Base-by-base conservation (phyloP, 2,797 vertebrate genomes). In the Anguilla marmorata region DNA sequence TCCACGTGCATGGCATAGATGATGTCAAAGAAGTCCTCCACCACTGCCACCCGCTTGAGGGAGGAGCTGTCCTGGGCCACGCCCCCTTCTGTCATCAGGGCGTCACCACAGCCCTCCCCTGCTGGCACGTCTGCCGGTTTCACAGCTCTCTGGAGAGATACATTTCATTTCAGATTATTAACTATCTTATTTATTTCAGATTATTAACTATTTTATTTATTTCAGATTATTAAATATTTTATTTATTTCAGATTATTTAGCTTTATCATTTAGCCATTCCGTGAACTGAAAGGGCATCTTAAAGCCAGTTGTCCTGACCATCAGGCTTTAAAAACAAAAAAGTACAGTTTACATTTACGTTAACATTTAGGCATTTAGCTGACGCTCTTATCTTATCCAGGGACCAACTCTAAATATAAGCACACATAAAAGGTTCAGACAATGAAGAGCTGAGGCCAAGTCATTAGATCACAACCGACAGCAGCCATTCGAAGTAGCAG, bases 1-100 rank as follows among this genome's bases (percentile, higher is more conserved):
- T 99, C 98, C 94, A 99, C 98, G 87, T 99, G 98, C 98, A 99
- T 99, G 89, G 98, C 98, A 92, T 99, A 99, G 94, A 99, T 99
- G 96, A 99, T 99, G 96, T 99, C 98, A 90, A 99, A 99, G 96
- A 99, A 99, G 95, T 99, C 98, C 94, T 99, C 98, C 89, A 99
- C 98, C 94, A 99, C 98, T 0, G 98, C 98, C 16, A 99, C 98
- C 0, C 98, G 97, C 95, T 99, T 99, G 95, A 99, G 96, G 93
- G 97, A 97, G 90, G 97, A 97, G 95, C 97, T 98, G 95, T 98
- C 98, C 19, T 98, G 97, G 93, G 97, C 94, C 85, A 97, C 97
- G 92, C 97, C 96, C 88, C 97, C 97, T 93, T 99, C 98, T 21
- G 96, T 93, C 96, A 96, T 93, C 86, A 93, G 93, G 89, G 91